Base-by-base conservation (phyloP, 2,113 vertebrate genomes). In the Mormyrus iriodes region DNA sequence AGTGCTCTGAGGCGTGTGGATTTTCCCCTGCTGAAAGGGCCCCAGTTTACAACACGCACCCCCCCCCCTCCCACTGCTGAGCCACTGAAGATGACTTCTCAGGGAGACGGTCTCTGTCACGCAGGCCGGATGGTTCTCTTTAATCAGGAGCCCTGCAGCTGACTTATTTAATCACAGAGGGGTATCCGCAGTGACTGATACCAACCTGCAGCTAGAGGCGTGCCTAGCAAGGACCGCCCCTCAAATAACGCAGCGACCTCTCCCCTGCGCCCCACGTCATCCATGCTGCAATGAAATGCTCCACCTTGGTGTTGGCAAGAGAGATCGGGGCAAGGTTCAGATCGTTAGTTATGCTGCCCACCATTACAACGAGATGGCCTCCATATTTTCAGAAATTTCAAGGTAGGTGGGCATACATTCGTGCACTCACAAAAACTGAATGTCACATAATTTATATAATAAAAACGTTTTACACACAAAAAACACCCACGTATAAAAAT, bases 311-410 rank as follows among this genome's bases (percentile, higher is more conserved):
- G 90, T 95, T 93, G 92, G 97, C 96, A 85, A 94, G 42, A 35
- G 96, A 96, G 90, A 97, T 89, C 12, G 92, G 95, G 3, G 96
- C 97, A 96, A 96, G 96, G 2, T 94, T 94, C 97, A 92, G 91
- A 96, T 95, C 91, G 90, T 94, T 91, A 95, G 95, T 88, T 96
- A 93, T 6, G 17, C 13, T 0, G 94, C 90, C n/a, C 94, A 95
- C 88, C 96, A 96, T 91, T 96, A 96, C 88, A 95, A 95, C 92
- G 97, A 94, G 92, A 97, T 95, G 87, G 96, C 96, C 90, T 96
- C 96, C 97, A 94, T 48, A 93, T 93, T 17, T 51, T 76, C 24
- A 65, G n/a, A 65, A 65, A 10, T 27, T 65, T 27, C 3, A 65
- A 88, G 44, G 55, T n/a, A 27, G 39, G 19, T 1, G 73, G 35